These are phyloP conservation scores for Corvus moneduloides DNA, from an alignment of 2,113 vertebrate species.

Conservation along the genomic window DNA sequence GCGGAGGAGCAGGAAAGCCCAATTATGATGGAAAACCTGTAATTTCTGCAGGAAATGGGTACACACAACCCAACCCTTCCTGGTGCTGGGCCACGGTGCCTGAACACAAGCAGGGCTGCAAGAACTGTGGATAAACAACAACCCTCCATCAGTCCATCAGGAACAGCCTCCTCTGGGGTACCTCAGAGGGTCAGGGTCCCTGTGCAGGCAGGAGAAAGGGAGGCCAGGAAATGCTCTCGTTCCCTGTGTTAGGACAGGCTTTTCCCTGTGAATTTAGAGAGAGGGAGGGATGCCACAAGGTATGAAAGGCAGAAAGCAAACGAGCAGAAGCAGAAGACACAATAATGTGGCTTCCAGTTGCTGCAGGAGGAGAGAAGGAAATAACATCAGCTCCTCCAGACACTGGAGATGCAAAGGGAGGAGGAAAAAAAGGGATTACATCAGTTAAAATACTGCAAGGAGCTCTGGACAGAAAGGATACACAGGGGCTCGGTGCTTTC, in stretches of 20 bases:
- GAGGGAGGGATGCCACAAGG: neutral
- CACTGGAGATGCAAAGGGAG: neutral
- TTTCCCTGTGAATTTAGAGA: neutral
- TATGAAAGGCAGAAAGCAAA: neutral
- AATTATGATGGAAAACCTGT: neutral
- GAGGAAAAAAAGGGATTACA: neutral
- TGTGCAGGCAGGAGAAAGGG: neutral
- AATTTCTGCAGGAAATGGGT: neutral
- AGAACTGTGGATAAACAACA: accelerated
- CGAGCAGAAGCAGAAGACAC: neutral
- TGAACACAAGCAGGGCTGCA: neutral
- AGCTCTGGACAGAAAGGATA: neutral
- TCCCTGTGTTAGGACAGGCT: neutral
- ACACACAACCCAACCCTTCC: neutral
- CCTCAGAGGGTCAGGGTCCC: neutral
- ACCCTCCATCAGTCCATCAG: neutral
- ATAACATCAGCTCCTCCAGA: neutral
- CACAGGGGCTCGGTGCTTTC: neutral
- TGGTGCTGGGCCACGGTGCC: neutral
- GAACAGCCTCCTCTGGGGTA: neutral
- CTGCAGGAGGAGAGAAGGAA: neutral
- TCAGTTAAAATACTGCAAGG: neutral
- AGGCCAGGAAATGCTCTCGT: neutral
- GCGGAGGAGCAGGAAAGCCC: neutral
- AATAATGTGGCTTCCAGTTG: neutral